Base-by-base conservation (phyloP, 2,888 invertebrate species). In the Eugnorisma glareosa region DNA sequence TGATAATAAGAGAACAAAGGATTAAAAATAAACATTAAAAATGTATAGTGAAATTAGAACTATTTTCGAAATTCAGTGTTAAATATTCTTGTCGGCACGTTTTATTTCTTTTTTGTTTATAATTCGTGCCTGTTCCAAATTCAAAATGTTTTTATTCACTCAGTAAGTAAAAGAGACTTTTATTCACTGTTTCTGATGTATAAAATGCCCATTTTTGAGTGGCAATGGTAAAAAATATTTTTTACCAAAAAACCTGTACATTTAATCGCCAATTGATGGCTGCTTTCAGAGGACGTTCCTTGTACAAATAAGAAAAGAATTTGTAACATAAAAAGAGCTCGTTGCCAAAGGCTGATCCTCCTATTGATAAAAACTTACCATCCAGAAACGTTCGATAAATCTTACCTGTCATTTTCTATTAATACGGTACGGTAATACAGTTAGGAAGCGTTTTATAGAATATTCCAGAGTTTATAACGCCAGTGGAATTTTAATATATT, bases 341-440 rank as follows among this genome's bases (percentile, higher is more conserved):
- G 59, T 57, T 67, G 69, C 31, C 63, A 43, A 57, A 63, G 28
- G 63, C 81, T 67, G 67, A 74, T 84, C 81, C 59, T 74, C 15
- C 67, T 75, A 80, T 82, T 74, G 67, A 82, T 66, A 74, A 84
- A 83, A 80, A 68, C 81, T 64, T 51, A 18, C 57, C 67, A 59
- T 71, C 59, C 51, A 67, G 67, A 67, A 80, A 28, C 70, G 84
- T 59, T 84, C 81, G 63, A 80, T 82, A 71, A 80, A 74, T 84
- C 74, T 83, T 73, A 84, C 59, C 70, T 84, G 70, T 48, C 70
- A 54, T 75, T 80, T 80, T 68, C n/a, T 80, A 51, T 75, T 54
- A 66, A 76, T 74, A 79, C n/a, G 73, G 43, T 57, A 67, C 59
- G n/a, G 45, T 73, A 28, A 73, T 67, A 70, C 54, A 24, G 45